phyloP scores from a whole-genome alignment of 2,888 invertebrate genomes.

The Trachelus stipa region DNA sequence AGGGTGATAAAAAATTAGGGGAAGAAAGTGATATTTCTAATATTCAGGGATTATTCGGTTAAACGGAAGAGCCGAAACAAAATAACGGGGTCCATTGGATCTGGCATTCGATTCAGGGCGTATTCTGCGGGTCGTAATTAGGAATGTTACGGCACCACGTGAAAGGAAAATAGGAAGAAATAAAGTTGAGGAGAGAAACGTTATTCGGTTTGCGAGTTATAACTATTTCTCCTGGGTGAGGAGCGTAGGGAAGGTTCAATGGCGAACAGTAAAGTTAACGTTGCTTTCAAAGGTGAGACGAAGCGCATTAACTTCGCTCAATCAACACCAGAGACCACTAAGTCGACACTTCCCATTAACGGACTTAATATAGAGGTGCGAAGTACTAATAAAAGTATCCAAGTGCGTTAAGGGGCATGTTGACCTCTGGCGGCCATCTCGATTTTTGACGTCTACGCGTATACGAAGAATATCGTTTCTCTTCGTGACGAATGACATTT shows the following conservation, averaged over 20 bases:
- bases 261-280: constrained; percentile 32
- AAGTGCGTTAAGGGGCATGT: neutral
- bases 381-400: constrained; percentile 44
- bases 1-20: neutral
- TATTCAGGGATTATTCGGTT: neutral
- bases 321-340: constrained; percentile 30
- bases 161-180: neutral
- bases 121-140: neutral
- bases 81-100: neutral
- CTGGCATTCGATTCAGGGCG: neutral
- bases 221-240: constrained; percentile 6
- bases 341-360: constrained; percentile 42
- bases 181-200: neutral
- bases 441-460: neutral
- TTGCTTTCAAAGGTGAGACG: constrained; percentile 30
- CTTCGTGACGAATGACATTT: neutral
- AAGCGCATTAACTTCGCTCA: constrained; percentile 28
- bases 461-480: neutral
- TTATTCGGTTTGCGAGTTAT: constrained; percentile 12
- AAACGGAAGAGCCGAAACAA: neutral
- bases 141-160: neutral
- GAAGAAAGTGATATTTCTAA: neutral
- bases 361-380: constrained; percentile 34
- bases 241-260: constrained; percentile 6
- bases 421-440: neutral